Evolutionary conservation across 1,140 invertebrate genomes (phyloP).

Genomic region (Magallana angulata): DNA sequence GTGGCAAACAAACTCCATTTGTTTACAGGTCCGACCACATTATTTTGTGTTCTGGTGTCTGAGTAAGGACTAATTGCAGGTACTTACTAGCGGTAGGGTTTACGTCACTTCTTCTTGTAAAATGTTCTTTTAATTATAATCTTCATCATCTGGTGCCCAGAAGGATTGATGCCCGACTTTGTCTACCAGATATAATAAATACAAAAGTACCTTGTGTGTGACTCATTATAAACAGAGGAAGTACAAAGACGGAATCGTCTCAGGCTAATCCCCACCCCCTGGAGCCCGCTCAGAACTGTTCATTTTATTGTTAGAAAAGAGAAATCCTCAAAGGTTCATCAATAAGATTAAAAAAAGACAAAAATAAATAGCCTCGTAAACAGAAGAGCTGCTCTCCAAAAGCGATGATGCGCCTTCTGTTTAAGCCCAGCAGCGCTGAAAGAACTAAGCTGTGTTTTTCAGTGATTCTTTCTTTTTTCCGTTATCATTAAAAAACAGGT

Average conservation of each 20-base stretch:
- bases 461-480: neutral
- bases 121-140: neutral
- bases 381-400: neutral
- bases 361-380: constrained; percentile 15
- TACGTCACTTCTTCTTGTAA: neutral
- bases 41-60: neutral
- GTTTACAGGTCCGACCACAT: neutral
- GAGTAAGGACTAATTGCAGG: neutral
- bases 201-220: neutral
- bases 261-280: constrained; percentile 17
- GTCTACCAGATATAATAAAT: neutral
- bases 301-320: constrained; percentile 28
- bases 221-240: neutral
- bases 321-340: constrained; percentile 4
- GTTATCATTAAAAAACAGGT: constrained; percentile 26
- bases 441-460: constrained; percentile 5
- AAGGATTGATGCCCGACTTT: neutral
- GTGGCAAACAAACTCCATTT: neutral
- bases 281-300: neutral
- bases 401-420: neutral
- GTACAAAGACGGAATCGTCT: neutral
- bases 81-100: neutral
- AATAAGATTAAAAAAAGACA: constrained; percentile 33
- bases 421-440: constrained; percentile 1
- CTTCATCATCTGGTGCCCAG: neutral